Conservation (phyloP, 92 coral and sea anemone species). For the Porites divaricata region DNA sequence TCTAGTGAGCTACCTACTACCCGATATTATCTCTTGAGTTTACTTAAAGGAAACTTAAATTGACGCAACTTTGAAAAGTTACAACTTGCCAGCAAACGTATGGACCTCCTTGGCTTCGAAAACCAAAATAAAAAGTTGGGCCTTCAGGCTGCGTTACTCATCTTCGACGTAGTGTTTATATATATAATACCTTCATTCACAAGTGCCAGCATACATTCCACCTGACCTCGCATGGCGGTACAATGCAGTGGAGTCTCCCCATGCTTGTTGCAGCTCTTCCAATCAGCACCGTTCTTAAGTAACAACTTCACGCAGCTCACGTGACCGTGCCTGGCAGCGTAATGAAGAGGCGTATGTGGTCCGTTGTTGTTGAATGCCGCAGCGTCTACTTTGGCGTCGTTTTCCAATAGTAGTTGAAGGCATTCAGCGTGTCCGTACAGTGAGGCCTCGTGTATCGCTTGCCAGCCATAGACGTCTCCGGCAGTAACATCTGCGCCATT, state of each 20-base stretch:
- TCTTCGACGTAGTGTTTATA: not conserved
- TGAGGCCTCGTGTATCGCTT: constrained; percentile 85
- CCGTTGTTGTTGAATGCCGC: constrained; percentile 64
- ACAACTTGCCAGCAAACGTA: too few relatives aligned
- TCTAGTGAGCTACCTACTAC: too few relatives aligned
- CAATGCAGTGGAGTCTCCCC: constrained; percentile 79
- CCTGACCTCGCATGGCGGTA: constrained; percentile 91
- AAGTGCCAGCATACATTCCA: constrained; percentile 73
- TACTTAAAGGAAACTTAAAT: too few relatives aligned
- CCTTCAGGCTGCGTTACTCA: too few relatives aligned
- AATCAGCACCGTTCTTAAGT: constrained; percentile 60
- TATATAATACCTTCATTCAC: constrained; percentile 60
- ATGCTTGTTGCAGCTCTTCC: constrained; percentile 55
- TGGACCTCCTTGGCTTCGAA: too few relatives aligned
- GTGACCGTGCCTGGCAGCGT: constrained; percentile 81
- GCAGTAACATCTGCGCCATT: constrained; percentile 70
- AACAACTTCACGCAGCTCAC: constrained; percentile 66
- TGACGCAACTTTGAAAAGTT: too few relatives aligned
- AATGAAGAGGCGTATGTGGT: constrained; percentile 71
- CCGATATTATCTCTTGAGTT: too few relatives aligned
- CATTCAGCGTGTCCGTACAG: constrained; percentile 73
- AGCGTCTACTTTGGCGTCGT: constrained; percentile 73
- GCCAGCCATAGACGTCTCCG: constrained; percentile 81
- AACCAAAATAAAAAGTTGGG: too few relatives aligned
- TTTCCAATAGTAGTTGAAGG: constrained; percentile 54